A percentile compares a stretch with the other conserved stretches of the same genome.
Evolutionary conservation across 2,888 invertebrate species (phyloP).

Genomic region (Himalopsyche kuldschensis): DNA sequence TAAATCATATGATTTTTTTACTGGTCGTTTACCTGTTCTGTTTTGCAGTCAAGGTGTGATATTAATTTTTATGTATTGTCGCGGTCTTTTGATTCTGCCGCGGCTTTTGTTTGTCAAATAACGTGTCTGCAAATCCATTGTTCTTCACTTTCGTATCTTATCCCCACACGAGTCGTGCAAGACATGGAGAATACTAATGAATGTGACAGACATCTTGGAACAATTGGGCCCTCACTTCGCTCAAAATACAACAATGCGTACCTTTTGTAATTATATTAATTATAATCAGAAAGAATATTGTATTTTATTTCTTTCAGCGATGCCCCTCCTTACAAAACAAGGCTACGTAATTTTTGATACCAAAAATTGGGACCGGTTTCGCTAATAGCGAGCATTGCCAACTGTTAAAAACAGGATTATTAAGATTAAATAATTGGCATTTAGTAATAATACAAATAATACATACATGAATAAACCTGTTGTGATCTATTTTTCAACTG

Average conservation of each 20-base stretch:
- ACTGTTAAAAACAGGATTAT: too few relatives aligned
- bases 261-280: not conserved
- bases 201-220: not conserved
- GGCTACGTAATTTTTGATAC: too few relatives aligned
- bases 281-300: not conserved
- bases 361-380: too few relatives aligned
- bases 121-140: not conserved
- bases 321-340: too few relatives aligned
- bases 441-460: too few relatives aligned
- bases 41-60: not conserved
- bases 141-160: not conserved
- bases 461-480: too few relatives aligned
- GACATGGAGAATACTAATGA: not conserved
- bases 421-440: too few relatives aligned
- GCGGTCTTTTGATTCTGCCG: not conserved
- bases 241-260: not conserved
- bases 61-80: not conserved
- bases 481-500: too few relatives aligned
- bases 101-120: not conserved
- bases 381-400: too few relatives aligned
- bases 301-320: not conserved
- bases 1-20: not conserved
- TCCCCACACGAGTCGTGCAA: not conserved
- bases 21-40: not conserved
- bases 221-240: too few relatives aligned